Percentiles rank a stretch among this genome's conserved stretches.
Evolutionary conservation across 1,140 invertebrate species (phyloP).

Genomic region (Drosophila erecta): DNA sequence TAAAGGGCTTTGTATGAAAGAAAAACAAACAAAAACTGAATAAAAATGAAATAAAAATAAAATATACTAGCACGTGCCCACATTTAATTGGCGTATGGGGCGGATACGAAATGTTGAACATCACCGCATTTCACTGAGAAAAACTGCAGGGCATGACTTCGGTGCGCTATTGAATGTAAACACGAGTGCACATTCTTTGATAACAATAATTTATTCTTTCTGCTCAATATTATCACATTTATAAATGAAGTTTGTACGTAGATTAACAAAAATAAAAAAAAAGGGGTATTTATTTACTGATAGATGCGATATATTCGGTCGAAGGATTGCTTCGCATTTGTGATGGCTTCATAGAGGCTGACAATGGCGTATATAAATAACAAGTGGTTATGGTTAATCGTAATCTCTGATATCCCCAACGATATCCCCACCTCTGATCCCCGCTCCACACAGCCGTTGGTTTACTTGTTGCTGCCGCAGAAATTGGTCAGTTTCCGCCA

Average conservation of each 20-base stretch:
- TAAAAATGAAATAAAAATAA: constrained; percentile 53
- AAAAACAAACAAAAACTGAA: constrained; percentile 47
- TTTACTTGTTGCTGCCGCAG: constrained; percentile 47
- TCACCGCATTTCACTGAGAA: not conserved
- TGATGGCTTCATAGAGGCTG: constrained; percentile 56
- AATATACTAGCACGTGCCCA: not conserved
- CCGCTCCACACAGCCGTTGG: not conserved
- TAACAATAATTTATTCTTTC: constrained; percentile 51
- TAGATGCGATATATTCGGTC: constrained; percentile 28
- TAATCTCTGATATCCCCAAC: constrained; percentile 40
- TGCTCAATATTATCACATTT: constrained; percentile 30
- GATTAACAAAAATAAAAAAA: constrained; percentile 14
- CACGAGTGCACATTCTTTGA: not conserved
- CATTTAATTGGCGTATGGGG: not conserved
- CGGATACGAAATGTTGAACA: no score
- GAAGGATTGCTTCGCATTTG: constrained; percentile 31
- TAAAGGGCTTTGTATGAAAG: constrained; percentile 80
- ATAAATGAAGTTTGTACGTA: constrained; percentile 9
- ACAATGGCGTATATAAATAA: constrained; percentile 49
- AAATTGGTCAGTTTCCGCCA: constrained; percentile 70
- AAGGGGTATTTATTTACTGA: not conserved
- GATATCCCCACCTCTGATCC: constrained; percentile 6
- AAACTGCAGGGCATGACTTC: no score
- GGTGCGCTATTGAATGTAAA: not conserved
- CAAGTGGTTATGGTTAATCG: constrained; percentile 25